Conservation (phyloP, 2,113 vertebrate genomes). For the Ivindomyrus marchei region DNA sequence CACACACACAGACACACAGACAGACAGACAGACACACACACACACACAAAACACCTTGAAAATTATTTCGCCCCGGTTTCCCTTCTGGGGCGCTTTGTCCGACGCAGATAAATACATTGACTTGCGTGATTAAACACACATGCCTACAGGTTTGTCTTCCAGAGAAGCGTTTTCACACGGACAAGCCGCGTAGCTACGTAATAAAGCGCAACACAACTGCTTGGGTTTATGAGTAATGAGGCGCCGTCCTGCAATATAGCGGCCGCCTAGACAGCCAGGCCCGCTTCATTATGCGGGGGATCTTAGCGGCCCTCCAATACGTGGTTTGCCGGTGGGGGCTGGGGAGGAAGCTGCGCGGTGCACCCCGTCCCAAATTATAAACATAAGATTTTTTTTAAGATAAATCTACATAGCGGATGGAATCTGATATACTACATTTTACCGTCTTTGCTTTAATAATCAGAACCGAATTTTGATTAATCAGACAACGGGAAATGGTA, state of each 20-base stretch:
- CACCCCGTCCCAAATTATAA: neutral
- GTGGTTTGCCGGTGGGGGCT: neutral
- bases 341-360: neutral
- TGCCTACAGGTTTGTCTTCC: neutral
- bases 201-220: neutral
- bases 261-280: neutral
- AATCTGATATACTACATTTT: neutral
- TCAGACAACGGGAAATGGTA: neutral
- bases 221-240: neutral
- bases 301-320: neutral
- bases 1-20: neutral
- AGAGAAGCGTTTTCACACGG: neutral
- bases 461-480: slow-evolving; percentile 6
- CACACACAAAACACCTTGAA: neutral
- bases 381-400: neutral
- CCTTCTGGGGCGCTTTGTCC: neutral
- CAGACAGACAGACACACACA: neutral
- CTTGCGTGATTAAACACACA: slow-evolving; percentile 10
- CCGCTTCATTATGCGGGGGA: neutral
- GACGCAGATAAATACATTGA: neutral
- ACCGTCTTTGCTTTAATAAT: neutral
- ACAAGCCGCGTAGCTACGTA: neutral
- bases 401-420: neutral
- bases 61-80: neutral
- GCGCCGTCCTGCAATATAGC: neutral